phyloP scores from a whole-genome alignment of 2,888 invertebrate genomes.

The Cyrtodaria siliqua region DNA sequence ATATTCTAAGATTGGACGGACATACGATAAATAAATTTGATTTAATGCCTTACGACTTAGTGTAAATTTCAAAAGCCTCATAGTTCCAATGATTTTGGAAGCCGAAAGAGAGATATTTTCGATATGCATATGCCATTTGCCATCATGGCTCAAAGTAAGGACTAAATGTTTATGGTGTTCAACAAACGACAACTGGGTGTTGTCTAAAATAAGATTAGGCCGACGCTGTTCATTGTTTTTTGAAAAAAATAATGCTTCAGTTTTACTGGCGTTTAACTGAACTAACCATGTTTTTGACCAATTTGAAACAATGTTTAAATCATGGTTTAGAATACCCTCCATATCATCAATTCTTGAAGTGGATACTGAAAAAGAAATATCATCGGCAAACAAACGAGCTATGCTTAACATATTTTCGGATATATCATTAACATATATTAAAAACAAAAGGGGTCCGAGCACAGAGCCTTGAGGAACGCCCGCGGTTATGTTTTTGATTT shows the following conservation, averaged over 20 bases:
- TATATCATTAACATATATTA: slow-evolving; percentile 37
- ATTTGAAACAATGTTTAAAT: slow-evolving; percentile 9
- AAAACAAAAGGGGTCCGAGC: slow-evolving; percentile 34
- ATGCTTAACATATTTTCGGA: slow-evolving; percentile 23
- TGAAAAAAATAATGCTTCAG: slow-evolving; percentile 20
- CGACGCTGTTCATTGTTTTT: too few relatives aligned
- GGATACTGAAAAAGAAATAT: slow-evolving; percentile 23
- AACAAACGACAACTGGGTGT: too few relatives aligned
- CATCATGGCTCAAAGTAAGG: too few relatives aligned
- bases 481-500: not conserved
- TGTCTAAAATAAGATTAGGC: too few relatives aligned
- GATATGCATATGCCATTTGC: too few relatives aligned
- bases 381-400: slow-evolving; percentile 42
- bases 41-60: too few relatives aligned
- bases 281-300: slow-evolving; percentile 38
- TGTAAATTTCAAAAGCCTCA: too few relatives aligned
- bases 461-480: slow-evolving; percentile 37
- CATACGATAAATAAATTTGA: too few relatives aligned
- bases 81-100: too few relatives aligned
- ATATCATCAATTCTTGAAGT: slow-evolving; percentile 12
- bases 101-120: too few relatives aligned
- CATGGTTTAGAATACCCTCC: slow-evolving; percentile 21
- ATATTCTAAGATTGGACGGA: too few relatives aligned
- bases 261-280: slow-evolving; percentile 30
- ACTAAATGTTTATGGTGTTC: too few relatives aligned